Evolutionary conservation across 2,888 invertebrate genomes (phyloP).

Genomic region (Herminia tarsipennalis): DNA sequence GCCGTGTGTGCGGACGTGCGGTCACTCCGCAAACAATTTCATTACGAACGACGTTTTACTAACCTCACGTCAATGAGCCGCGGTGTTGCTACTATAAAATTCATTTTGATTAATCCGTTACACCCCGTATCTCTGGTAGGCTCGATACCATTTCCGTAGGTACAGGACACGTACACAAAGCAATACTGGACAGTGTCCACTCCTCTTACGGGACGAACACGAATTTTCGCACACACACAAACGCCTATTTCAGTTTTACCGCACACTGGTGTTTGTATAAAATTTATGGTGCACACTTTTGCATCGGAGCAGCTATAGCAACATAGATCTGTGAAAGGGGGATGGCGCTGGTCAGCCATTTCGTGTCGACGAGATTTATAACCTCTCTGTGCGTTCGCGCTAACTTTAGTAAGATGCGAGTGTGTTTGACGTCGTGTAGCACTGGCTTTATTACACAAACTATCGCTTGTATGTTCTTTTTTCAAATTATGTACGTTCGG

Average conservation of each 20-base stretch:
- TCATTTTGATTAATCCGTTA: conserved; percentile 74
- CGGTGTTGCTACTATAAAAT: conserved; percentile 60
- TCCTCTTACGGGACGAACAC: conserved; percentile 72
- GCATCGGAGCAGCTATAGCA: conserved; percentile 69
- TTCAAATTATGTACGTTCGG: conserved; percentile 24
- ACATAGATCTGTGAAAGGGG: conserved; percentile 73
- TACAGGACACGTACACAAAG: conserved; percentile 74
- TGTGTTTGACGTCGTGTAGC: conserved; percentile 58
- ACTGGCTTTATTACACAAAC: conserved; percentile 33
- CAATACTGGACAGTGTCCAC: conserved; percentile 76
- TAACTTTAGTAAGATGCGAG: conserved; percentile 76
- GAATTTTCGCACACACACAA: conserved; percentile 80
- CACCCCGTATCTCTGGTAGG: conserved; percentile 57
- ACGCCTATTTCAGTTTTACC: conserved; percentile 74
- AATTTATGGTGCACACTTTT: conserved; percentile 86
- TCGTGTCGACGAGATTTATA: conserved; percentile 84
- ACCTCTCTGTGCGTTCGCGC: conserved; percentile 75
- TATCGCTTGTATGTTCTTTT: conserved; percentile 15
- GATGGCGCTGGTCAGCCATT: conserved; percentile 81
- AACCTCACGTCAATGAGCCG: conserved; percentile 57
- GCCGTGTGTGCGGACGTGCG: conserved; percentile 25
- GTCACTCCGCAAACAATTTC: conserved; percentile 54
- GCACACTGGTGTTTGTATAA: conserved; percentile 81
- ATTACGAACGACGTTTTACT: conserved; percentile 60
- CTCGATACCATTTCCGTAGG: conserved; percentile 62